A percentile compares a stretch with the other conserved stretches of the same genome.
These are phyloP conservation scores for Muscicapa adusta DNA, from an alignment of 2,113 vertebrate species.

Conservation along the genomic window DNA sequence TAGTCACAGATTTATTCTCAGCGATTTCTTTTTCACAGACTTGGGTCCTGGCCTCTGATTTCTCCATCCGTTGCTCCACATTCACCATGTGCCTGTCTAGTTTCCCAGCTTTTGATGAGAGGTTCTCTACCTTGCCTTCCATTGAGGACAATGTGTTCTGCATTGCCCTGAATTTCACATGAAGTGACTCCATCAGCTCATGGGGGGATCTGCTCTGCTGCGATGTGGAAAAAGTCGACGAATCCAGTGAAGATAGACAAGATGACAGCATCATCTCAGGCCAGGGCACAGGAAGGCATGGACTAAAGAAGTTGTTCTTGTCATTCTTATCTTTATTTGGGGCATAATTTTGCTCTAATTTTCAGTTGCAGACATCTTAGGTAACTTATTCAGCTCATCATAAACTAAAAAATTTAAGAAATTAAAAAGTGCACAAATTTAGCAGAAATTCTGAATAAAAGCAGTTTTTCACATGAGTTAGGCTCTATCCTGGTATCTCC, in stretches of 20 bases:
- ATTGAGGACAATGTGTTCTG: constrained; percentile 78
- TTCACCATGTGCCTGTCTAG: constrained; percentile 80
- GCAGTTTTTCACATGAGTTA: constrained; percentile 11
- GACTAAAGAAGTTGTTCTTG: constrained; percentile 63
- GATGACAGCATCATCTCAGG: constrained; percentile 67
- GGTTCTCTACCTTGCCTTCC: constrained; percentile 80
- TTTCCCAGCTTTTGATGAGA: constrained; percentile 79
- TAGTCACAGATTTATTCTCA: constrained; percentile 81
- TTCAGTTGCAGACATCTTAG: constrained; percentile 50
- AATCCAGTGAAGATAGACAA: constrained; percentile 71
- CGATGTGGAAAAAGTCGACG: constrained; percentile 72
- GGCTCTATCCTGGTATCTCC: neutral
- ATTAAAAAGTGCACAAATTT: neutral
- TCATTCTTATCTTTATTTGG: constrained; percentile 61
- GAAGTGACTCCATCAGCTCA: constrained; percentile 75
- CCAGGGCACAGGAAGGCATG: constrained; percentile 71
- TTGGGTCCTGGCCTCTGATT: constrained; percentile 80
- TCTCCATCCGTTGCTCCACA: constrained; percentile 79
- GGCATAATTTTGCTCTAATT: constrained; percentile 62
- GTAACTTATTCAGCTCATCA: constrained; percentile 47
- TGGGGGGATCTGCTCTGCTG: constrained; percentile 75
- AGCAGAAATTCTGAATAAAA: constrained; percentile 14
- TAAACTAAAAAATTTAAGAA: constrained; percentile 11
- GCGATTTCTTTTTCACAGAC: constrained; percentile 83
- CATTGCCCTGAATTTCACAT: constrained; percentile 76